phyloP scores from a whole-genome alignment of 2,113 vertebrate species.

The Aspidoscelis tigris region DNA sequence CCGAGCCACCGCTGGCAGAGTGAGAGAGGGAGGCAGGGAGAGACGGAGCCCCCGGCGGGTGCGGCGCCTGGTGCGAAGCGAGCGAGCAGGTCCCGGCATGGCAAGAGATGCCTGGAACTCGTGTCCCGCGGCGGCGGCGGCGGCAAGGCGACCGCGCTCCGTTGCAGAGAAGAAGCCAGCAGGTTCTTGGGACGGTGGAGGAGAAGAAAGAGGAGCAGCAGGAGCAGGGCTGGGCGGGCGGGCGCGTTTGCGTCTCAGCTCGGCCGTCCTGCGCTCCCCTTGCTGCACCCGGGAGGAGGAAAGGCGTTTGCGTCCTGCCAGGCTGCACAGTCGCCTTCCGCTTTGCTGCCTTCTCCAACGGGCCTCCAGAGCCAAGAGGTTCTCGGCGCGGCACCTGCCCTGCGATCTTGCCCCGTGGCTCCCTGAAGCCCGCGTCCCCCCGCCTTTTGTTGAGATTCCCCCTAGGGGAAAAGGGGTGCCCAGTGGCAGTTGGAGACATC shows the following conservation, averaged over 20 bases:
- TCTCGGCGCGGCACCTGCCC: background rate
- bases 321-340: background rate
- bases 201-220: background rate
- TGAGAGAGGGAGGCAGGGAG: background rate
- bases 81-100: slow-evolving; percentile 80
- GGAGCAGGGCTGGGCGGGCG: too few relatives aligned
- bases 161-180: slow-evolving; percentile 63
- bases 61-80: background rate
- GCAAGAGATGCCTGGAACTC: slow-evolving; percentile 88
- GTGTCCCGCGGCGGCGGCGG: slow-evolving; percentile 82
- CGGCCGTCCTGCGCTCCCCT: background rate
- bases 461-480: background rate
- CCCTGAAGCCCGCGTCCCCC: background rate
- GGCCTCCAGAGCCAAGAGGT: background rate
- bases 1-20: background rate
- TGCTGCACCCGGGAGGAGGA: background rate
- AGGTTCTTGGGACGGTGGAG: slow-evolving; percentile 53
- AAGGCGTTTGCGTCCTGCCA: background rate
- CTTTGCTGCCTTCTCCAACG: background rate
- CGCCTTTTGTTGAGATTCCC: background rate
- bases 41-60: background rate
- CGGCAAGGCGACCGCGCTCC: slow-evolving; percentile 77
- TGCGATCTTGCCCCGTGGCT: background rate
- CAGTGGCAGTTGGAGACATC: background rate
- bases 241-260: background rate